A percentile compares a stretch with the other conserved stretches of the same genome.
Evolutionary conservation across 2,888 invertebrate genomes (phyloP).

Genomic region (Chaetogeoica ovagalla): DNA sequence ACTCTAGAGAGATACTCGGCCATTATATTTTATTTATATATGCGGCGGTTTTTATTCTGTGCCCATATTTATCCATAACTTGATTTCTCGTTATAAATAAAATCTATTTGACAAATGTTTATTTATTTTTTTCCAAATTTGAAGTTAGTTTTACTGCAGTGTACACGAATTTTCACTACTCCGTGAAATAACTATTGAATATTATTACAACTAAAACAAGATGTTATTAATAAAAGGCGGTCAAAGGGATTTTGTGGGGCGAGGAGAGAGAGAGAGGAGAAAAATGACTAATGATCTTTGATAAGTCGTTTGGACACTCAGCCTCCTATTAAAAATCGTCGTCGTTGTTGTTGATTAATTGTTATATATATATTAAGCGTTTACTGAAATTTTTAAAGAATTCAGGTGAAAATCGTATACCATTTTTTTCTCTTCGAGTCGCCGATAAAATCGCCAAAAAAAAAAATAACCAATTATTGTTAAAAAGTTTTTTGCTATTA

Average conservation of each 20-base stretch:
- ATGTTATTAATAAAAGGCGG: constrained; percentile 35
- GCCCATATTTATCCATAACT: neutral
- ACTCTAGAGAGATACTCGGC: neutral
- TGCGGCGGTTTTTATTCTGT: neutral
- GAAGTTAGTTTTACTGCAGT: neutral
- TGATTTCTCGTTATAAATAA: neutral
- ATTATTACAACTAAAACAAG: constrained; percentile 23
- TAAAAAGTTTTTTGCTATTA: neutral
- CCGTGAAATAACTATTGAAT: constrained; percentile 23
- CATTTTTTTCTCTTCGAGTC: constrained; percentile 16
- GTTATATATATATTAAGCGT: constrained; percentile 1
- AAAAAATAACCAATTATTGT: neutral
- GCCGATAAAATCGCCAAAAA: constrained; percentile 25
- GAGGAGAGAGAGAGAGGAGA: constrained; percentile 11
- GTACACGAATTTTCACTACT: neutral
- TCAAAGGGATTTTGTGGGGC: constrained; percentile 21
- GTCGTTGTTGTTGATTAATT: constrained; percentile 44
- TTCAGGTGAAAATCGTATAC: constrained; percentile 11
- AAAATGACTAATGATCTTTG: constrained; percentile 49
- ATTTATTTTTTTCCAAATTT: too few species aligned
- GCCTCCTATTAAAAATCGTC: constrained; percentile 21
- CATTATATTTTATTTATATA: constrained; percentile 15
- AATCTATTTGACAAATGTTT: too few species aligned
- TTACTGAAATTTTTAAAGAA: constrained; percentile 18
- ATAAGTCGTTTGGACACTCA: constrained; percentile 25